A percentile compares a stretch with the other conserved stretches of the same genome.
These are phyloP conservation scores for Clistopyga incitator DNA, from an alignment of 2,888 invertebrate species.

Conservation along the genomic window DNA sequence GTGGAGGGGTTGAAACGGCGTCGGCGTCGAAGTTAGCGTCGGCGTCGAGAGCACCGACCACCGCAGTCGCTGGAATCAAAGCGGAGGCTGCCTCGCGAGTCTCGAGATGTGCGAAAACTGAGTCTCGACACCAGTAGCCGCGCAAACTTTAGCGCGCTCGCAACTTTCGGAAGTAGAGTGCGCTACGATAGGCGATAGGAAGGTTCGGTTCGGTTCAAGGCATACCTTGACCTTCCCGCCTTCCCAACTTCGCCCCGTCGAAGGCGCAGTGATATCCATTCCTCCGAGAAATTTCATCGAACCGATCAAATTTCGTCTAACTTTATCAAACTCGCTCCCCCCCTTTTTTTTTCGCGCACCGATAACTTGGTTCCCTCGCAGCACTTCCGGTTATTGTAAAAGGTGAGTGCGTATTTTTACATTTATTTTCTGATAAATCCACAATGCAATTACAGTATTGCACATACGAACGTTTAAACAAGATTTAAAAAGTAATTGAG, in stretches of 20 bases:
- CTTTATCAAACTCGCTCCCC: background rate
- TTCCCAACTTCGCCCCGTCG: background rate
- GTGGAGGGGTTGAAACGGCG: conserved; percentile 36
- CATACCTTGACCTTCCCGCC: background rate
- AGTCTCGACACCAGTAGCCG: conserved; percentile 68
- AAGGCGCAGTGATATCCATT: background rate
- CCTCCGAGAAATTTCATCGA: background rate
- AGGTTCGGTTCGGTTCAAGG: conserved; percentile 3
- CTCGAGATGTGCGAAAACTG: conserved; percentile 40
- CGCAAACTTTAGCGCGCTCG: conserved; percentile 69
- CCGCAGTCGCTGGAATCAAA: conserved; percentile 14
- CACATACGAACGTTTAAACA: too few relatives aligned
- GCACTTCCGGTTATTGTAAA: background rate
- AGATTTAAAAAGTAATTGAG: too few relatives aligned
- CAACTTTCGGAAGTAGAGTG: conserved; percentile 25
- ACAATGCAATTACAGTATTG: too few relatives aligned
- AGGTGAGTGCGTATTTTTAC: background rate
- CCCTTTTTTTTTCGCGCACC: background rate
- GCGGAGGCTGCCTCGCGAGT: conserved; percentile 16
- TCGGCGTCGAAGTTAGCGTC: conserved; percentile 39
- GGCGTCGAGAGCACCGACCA: conserved; percentile 30
- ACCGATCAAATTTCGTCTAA: background rate
- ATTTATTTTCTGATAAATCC: too few relatives aligned
- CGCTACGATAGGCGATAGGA: background rate
- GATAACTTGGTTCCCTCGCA: background rate